Evolutionary conservation across 2,113 vertebrate species (phyloP).

Genomic region (Gymnorhina tibicen): DNA sequence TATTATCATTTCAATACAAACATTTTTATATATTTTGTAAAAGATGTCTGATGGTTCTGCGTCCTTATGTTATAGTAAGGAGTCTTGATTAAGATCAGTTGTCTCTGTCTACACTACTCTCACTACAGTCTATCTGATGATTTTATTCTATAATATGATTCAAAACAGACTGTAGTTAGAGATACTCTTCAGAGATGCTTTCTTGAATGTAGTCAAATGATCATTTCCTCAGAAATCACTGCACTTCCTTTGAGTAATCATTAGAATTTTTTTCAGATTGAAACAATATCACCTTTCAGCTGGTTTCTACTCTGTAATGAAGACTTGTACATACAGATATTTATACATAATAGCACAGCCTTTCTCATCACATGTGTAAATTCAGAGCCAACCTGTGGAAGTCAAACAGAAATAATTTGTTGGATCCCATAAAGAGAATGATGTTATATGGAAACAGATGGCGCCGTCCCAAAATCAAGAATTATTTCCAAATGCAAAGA

Average conservation of each 20-base stretch:
- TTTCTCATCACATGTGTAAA: not conserved
- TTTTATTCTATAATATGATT: not conserved
- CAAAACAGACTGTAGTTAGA: not conserved
- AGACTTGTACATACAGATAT: not conserved
- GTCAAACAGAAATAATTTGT: not conserved
- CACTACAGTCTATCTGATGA: not conserved
- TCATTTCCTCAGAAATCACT: not conserved
- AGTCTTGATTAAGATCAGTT: not conserved
- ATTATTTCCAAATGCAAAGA: not conserved
- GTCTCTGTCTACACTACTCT: not conserved
- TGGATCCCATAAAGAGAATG: not conserved
- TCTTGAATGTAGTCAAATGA: not conserved
- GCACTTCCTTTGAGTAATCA: not conserved
- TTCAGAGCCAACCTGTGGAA: not conserved
- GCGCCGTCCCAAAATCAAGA: not conserved
- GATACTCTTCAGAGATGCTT: not conserved
- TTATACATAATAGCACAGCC: not conserved
- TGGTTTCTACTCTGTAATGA: not conserved
- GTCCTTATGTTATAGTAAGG: not conserved
- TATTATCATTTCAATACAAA: not conserved
- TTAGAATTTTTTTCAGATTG: not conserved
- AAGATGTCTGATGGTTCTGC: not conserved
- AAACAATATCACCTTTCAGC: not conserved
- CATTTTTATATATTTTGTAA: not conserved
- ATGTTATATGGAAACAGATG: not conserved